phyloP scores from a whole-genome alignment of 2,888 invertebrate species.

The Julus scanicus region DNA sequence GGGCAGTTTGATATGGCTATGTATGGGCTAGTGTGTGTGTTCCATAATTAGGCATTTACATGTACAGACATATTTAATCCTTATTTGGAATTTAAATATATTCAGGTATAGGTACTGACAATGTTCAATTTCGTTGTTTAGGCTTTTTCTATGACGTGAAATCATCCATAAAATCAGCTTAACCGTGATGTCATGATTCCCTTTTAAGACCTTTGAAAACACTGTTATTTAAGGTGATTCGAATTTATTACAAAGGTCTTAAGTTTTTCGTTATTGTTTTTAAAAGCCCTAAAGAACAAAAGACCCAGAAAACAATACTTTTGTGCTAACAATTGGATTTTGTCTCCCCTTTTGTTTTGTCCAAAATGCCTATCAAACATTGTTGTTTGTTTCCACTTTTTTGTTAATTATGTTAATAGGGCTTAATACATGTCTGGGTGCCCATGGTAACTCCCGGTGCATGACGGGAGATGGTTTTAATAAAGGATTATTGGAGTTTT shows the following conservation, averaged over 20 bases:
- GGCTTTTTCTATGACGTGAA: no score
- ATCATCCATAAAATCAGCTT: no score
- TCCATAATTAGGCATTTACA: no score
- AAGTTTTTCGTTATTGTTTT: not conserved
- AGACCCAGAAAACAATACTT: not conserved
- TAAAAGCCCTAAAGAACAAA: not conserved
- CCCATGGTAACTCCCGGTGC: not conserved
- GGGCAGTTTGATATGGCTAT: no score
- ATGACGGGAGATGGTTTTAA: not conserved
- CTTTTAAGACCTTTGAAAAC: not conserved
- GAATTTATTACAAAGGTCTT: not conserved
- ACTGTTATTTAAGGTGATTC: not conserved
- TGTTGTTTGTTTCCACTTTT: not conserved
- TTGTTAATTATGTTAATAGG: not conserved
- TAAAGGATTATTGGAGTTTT: not conserved
- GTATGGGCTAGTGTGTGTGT: no score
- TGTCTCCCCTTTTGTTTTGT: no score
- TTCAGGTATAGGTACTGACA: no score
- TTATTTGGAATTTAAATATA: no score
- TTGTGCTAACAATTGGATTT: no score
- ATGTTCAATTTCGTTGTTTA: no score
- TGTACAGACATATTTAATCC: no score
- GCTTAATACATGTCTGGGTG: not conserved
- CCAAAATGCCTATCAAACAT: not conserved
- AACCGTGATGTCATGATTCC: not conserved